phyloP scores from a whole-genome alignment of 2,113 vertebrate genomes.

The Colossoma macropomum region DNA sequence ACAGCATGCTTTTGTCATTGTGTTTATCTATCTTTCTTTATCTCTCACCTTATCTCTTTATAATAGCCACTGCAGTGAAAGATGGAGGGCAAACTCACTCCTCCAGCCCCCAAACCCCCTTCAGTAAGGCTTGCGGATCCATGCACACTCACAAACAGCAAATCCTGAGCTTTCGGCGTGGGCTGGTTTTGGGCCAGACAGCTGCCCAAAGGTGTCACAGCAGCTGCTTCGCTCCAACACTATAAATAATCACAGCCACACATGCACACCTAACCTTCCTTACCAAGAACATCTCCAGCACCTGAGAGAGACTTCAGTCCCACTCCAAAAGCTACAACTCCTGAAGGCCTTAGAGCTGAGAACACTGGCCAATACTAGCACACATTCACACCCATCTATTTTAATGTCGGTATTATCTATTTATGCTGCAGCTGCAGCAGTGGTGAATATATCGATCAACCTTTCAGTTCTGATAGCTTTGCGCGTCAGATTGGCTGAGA shows the following conservation, averaged over 20 bases:
- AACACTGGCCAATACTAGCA: constrained; percentile 16
- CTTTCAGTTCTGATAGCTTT: neutral
- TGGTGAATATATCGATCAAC: neutral
- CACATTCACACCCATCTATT: neutral
- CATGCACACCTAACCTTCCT: neutral
- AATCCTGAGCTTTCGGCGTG: constrained; percentile 21
- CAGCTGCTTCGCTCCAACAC: constrained; percentile 59
- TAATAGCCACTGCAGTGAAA: neutral
- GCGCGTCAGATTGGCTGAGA: constrained; percentile 8
- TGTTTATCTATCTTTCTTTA: neutral
- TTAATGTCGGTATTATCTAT: neutral
- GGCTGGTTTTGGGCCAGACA: constrained; percentile 55
- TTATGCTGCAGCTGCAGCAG: neutral
- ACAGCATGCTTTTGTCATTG: no score
- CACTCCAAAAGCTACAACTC: constrained; percentile 6
- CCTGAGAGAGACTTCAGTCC: neutral
- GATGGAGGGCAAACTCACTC: neutral
- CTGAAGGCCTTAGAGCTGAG: neutral
- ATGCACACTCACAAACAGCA: constrained; percentile 32
- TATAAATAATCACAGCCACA: constrained; percentile 61
- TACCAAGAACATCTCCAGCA: constrained; percentile 16
- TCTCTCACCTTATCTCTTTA: neutral
- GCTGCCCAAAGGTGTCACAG: constrained; percentile 58
- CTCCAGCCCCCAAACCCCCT: neutral
- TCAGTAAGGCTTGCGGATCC: neutral